These are phyloP conservation scores for Tupaia tana DNA, from an alignment of 2,113 vertebrate genomes.

Conservation along the genomic window DNA sequence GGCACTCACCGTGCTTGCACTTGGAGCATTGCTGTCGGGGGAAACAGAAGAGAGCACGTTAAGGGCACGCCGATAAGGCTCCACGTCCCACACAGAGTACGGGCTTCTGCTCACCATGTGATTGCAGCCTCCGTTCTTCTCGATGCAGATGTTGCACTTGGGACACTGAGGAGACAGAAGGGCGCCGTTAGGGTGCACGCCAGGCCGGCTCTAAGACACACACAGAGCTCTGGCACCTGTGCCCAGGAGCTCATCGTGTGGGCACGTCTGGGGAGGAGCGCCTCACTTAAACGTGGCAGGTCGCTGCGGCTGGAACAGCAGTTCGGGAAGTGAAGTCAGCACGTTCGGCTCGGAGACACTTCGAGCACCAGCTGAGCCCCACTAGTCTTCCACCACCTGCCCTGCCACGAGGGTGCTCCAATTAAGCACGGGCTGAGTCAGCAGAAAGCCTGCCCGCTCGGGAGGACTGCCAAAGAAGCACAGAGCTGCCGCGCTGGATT, in stretches of 20 bases:
- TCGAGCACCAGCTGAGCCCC: conserved; percentile 57
- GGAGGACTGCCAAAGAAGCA: neutral
- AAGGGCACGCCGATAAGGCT: conserved; percentile 60
- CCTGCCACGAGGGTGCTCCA: conserved; percentile 46
- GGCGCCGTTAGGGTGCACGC: conserved; percentile 72
- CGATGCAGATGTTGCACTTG: conserved; percentile 99
- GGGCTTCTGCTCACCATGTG: conserved; percentile 95
- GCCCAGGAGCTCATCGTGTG: conserved; percentile 63
- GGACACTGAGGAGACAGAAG: conserved; percentile 93
- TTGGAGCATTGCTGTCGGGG: conserved; percentile 98
- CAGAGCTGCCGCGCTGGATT: conserved; percentile 29
- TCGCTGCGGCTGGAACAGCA: conserved; percentile 75
- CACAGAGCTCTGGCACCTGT: conserved; percentile 65
- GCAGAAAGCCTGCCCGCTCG: conserved; percentile 40
- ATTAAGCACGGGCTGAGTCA: conserved; percentile 47
- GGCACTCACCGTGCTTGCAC: conserved; percentile 97
- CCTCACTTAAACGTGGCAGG: conserved; percentile 69
- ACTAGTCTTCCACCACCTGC: conserved; percentile 52
- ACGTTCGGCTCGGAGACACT: conserved; percentile 60
- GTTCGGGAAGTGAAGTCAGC: conserved; percentile 76
- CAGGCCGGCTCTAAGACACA: conserved; percentile 71
- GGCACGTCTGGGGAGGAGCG: conserved; percentile 70
- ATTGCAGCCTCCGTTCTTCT: conserved; percentile 99
- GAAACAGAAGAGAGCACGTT: conserved; percentile 79
- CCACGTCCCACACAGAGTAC: conserved; percentile 56